Conservation (phyloP, 2,888 invertebrate genomes). For the Acanthococcus lagerstroemiae region DNA sequence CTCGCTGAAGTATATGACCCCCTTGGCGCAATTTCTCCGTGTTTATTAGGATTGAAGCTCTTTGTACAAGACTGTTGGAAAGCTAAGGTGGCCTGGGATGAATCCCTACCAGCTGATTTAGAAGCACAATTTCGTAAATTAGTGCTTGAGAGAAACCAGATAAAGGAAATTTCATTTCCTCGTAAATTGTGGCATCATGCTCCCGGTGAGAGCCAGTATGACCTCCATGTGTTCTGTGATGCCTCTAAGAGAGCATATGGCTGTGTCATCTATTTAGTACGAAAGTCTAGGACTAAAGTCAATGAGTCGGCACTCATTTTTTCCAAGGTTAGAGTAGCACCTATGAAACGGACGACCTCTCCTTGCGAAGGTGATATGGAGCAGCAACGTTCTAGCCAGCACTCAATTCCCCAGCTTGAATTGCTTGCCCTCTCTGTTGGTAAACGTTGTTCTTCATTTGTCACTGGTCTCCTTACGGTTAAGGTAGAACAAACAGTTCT, state of each 20-base stretch:
- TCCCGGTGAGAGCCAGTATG: too few species aligned
- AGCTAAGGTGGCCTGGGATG: neutral
- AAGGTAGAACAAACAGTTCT: neutral
- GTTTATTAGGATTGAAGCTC: neutral
- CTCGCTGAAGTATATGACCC: neutral
- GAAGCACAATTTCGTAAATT: neutral
- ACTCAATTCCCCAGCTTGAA: conserved; percentile 10
- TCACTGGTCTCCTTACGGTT: neutral
- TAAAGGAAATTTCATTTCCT: neutral
- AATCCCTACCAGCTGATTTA: neutral
- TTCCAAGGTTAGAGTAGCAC: neutral
- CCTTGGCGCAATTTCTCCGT: neutral
- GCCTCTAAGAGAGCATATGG: neutral
- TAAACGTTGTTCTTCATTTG: neutral
- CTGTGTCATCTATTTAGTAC: neutral
- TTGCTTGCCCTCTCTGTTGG: neutral
- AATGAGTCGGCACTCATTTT: neutral
- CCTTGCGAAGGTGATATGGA: too few species aligned
- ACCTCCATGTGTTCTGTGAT: conserved; percentile 2
- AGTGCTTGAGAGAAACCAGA: neutral
- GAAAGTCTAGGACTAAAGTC: too few species aligned
- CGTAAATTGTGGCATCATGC: neutral
- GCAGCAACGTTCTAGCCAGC: too few species aligned
- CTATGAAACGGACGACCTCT: neutral
- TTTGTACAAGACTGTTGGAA: conserved; percentile 6